Conservation (phyloP, 2,797 vertebrate species). For the Sus cebifrons region DNA sequence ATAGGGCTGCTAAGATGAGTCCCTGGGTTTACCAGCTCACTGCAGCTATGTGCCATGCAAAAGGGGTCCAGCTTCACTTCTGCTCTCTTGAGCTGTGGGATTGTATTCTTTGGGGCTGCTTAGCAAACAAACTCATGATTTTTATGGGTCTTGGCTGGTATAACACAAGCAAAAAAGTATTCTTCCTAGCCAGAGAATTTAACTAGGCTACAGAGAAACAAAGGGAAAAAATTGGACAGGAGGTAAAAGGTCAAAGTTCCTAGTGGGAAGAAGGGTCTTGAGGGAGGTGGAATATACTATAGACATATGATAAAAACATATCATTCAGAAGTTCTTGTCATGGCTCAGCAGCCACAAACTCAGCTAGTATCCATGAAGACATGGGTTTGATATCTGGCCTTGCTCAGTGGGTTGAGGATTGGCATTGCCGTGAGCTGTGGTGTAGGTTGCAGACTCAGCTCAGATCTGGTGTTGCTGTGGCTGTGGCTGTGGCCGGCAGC, state of each 20-base stretch:
- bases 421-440: too few relatives aligned
- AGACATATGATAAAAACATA: background rate
- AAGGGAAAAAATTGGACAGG: slow-evolving; percentile 6
- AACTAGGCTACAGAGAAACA: slow-evolving; percentile 15
- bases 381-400: too few relatives aligned
- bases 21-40: background rate
- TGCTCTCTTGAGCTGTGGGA: background rate
- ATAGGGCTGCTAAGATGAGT: background rate
- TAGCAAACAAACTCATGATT: slow-evolving; percentile 47
- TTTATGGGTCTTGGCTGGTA: slow-evolving; percentile 31
- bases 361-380: too few relatives aligned
- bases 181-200: slow-evolving; percentile 54
- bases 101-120: slow-evolving; percentile 13
- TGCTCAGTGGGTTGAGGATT: too few relatives aligned
- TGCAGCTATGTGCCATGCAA: background rate
- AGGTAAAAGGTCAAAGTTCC: background rate
- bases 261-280: background rate
- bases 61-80: background rate
- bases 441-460: too few relatives aligned
- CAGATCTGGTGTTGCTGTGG: too few relatives aligned
- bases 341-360: too few relatives aligned
- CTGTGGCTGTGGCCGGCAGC: too few relatives aligned
- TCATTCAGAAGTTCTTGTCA: background rate
- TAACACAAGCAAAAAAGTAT: slow-evolving; percentile 30
- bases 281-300: background rate